A percentile compares a stretch with the other conserved stretches of the same genome.
These are phyloP conservation scores for Sebastes oblongus DNA, from an alignment of 2,797 vertebrate species.

Conservation along the genomic window DNA sequence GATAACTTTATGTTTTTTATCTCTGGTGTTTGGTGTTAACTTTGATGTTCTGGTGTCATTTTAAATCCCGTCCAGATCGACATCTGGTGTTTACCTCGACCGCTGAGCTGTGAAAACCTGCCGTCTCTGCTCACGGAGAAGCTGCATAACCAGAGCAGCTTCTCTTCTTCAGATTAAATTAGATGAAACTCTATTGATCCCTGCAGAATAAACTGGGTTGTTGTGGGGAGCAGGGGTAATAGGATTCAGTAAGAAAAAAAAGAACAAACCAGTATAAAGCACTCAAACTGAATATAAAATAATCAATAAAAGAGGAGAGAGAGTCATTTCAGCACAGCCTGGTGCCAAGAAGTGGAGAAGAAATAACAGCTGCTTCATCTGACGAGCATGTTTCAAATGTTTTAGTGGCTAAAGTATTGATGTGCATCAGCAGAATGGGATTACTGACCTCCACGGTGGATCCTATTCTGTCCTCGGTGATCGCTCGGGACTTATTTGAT, in stretches of 20 bases:
- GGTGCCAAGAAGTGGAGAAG: background rate
- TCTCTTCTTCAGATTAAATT: conserved; percentile 35
- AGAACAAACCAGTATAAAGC: background rate
- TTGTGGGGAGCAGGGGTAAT: conserved; percentile 29
- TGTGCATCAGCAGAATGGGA: background rate
- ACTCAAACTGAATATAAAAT: conserved; percentile 41
- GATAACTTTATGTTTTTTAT: background rate
- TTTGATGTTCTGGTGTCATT: background rate
- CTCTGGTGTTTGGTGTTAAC: background rate
- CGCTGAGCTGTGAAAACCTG: conserved; percentile 1
- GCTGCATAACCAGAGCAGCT: background rate
- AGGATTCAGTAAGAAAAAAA: conserved; percentile 2
- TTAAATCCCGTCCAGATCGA: background rate
- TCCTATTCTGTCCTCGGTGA: background rate
- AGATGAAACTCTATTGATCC: conserved; percentile 50
- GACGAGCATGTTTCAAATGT: background rate
- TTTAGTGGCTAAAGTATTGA: background rate
- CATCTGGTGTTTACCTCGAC: background rate
- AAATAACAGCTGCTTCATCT: background rate
- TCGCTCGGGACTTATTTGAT: background rate
- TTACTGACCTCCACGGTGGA: background rate
- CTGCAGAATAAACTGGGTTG: conserved; percentile 21
- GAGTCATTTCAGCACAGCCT: background rate
- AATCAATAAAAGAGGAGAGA: conserved; percentile 19
- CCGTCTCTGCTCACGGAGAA: background rate